A percentile compares a stretch with the other conserved stretches of the same genome.
These are phyloP conservation scores for Morpho helenor DNA, from an alignment of 2,888 invertebrate species.

Conservation along the genomic window DNA sequence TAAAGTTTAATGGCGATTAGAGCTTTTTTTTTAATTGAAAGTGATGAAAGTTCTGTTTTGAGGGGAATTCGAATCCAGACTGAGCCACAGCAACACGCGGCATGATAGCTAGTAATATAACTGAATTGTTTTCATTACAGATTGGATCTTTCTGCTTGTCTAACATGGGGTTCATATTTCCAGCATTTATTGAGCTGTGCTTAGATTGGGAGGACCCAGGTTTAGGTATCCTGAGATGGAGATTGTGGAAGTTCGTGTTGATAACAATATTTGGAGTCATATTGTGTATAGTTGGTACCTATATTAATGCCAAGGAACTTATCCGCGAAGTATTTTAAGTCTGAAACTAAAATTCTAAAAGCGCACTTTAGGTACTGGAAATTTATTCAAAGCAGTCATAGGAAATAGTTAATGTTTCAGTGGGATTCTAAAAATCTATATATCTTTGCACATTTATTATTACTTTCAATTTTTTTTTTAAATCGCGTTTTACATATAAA, in stretches of 20 bases:
- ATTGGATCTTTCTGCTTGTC: conserved; percentile 44
- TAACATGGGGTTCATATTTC: conserved; percentile 46
- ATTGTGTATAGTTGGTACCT: conserved; percentile 35
- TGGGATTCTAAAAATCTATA: too few relatives aligned
- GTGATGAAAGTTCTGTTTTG: too few relatives aligned
- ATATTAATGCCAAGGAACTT: conserved; percentile 32
- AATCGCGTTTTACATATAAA: too few relatives aligned
- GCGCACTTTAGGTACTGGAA: not conserved
- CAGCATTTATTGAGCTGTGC: conserved; percentile 45
- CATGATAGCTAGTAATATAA: too few relatives aligned
- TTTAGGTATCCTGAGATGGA: conserved; percentile 39
- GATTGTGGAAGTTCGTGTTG: conserved; percentile 32
- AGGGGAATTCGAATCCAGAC: too few relatives aligned
- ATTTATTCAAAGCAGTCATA: not conserved
- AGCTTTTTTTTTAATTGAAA: too few relatives aligned
- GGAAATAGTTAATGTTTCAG: too few relatives aligned
- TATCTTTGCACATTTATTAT: too few relatives aligned
- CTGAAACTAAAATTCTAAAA: not conserved
- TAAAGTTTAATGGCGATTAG: too few relatives aligned
- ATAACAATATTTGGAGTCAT: conserved; percentile 34
- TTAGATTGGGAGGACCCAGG: conserved; percentile 48
- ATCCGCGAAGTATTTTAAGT: conserved; percentile 28
- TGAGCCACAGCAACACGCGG: too few relatives aligned
- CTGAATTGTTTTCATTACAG: conserved; percentile 24
- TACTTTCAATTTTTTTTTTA: too few relatives aligned